Conservation (phyloP, 2,888 invertebrate species). For the Arge pagana region DNA sequence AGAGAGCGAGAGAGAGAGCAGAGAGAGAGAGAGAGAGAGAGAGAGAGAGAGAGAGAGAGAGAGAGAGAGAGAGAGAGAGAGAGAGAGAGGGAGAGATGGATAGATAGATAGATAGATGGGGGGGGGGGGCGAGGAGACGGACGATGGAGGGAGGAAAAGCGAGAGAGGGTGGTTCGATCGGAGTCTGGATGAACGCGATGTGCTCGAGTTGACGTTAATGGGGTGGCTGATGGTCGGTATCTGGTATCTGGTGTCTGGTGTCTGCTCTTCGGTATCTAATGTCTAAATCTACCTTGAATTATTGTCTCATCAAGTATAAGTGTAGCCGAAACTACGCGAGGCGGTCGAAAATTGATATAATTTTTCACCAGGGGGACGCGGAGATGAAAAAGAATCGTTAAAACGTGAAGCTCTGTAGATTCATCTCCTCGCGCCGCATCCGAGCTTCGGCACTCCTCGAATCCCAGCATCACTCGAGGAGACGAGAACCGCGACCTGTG, state of each 20-base stretch:
- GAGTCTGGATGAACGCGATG: conserved; percentile 12
- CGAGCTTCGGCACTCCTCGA: no score
- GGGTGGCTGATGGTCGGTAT: conserved; percentile 20
- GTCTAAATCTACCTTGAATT: conserved; percentile 17
- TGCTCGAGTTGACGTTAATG: conserved; percentile 21
- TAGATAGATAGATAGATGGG: neutral
- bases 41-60: no score
- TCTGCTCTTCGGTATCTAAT: conserved; percentile 12
- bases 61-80: neutral
- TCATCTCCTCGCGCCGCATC: no score
- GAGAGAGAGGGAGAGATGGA: neutral
- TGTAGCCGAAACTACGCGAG: neutral
- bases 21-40: no score
- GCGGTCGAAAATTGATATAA: no score
- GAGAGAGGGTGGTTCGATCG: neutral
- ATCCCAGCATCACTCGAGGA: no score
- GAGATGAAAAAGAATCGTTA: no score
- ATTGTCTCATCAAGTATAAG: conserved; percentile 9
- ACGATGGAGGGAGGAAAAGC: no score
- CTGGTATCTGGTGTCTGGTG: conserved; percentile 17
- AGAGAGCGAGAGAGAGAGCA: no score
- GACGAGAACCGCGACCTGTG: no score
- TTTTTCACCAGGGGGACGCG: no score
- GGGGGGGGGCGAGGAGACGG: conserved; percentile 28
- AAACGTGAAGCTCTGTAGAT: no score